phyloP scores from a whole-genome alignment of 2,113 vertebrate genomes.

The Columba janthina region DNA sequence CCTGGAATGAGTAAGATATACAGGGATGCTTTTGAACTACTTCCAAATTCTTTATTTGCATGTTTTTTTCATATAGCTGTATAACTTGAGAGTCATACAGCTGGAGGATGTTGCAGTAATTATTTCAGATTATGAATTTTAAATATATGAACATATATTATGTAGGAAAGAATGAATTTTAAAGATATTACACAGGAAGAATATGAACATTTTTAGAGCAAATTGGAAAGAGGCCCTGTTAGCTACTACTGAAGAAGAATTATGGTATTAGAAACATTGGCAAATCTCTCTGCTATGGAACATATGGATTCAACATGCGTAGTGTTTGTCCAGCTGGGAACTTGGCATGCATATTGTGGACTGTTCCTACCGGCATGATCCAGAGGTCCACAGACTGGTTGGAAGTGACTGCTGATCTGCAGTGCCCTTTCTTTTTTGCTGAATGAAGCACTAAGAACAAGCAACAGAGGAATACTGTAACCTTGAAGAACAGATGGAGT shows the following conservation, averaged over 20 bases:
- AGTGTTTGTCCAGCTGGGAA: conserved; percentile 14
- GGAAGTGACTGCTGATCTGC: not conserved
- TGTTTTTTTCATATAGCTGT: not conserved
- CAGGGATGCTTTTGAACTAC: not conserved
- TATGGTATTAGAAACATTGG: not conserved
- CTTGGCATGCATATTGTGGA: not conserved
- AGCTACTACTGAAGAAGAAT: not conserved
- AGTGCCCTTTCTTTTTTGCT: not conserved
- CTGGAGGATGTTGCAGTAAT: not conserved
- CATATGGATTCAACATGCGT: conserved; percentile 7
- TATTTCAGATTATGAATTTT: not conserved
- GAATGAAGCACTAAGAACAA: not conserved
- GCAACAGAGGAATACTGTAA: not conserved
- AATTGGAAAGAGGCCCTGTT: not conserved
- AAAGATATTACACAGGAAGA: not conserved
- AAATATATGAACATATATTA: not conserved
- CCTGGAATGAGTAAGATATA: not conserved
- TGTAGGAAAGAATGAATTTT: not conserved
- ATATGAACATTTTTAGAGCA: not conserved
- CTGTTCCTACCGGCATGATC: not conserved
- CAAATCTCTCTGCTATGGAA: not conserved
- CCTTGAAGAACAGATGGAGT: not conserved
- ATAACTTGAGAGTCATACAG: not conserved
- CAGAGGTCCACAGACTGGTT: not conserved
- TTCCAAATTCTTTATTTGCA: not conserved